Base-by-base conservation (phyloP, 2,797 vertebrate species). In the Menidia menidia region DNA sequence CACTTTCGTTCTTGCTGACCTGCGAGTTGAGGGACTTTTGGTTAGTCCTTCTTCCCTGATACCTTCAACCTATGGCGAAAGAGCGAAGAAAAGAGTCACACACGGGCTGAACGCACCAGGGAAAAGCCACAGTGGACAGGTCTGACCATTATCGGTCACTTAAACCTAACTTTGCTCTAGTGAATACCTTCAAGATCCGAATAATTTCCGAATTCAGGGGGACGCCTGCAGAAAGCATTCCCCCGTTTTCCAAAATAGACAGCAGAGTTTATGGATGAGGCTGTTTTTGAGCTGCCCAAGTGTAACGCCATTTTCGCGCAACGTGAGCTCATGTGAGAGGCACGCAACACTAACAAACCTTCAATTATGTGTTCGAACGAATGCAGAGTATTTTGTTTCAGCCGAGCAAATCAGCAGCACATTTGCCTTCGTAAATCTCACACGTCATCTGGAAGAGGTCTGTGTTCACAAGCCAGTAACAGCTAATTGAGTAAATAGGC, bases 401-500 rank as follows among this genome's bases (percentile, higher is more conserved):
- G 4, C 50, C n/a, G 83, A 88, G 86, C 79, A 79, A 77, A 87
- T 60, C 75, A 69, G 82, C 61, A 18, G 51, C 79, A 71, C 52
- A 30, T 64, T 41, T 12, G 6, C 0, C 16, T 57, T 15, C 6
- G 2, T 15, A 58, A 58, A 64, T 57, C 76, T 43, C 64, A 73
- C 60, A 72, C 65, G n/a, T 82, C 83, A 86, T 85, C 80, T 83
- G 83, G 67, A 73, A 73, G 80, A 77, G 78, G 76, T 86, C 84
- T 83, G 68, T 72, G 75, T 71, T 85, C 80, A 75, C 61, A 31
- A 50, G 67, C 82, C 86, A 81, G 81, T 41, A 82, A 86, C 78
- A 82, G 84, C 68, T 83, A 88, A 91, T 86, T 88, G 87, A 87
- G 68, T 87, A 89, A 88, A 84, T 81, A 87, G 89, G 77, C 83